Conservation (phyloP, 2,888 invertebrate species). For the Microctonus brassicae region DNA sequence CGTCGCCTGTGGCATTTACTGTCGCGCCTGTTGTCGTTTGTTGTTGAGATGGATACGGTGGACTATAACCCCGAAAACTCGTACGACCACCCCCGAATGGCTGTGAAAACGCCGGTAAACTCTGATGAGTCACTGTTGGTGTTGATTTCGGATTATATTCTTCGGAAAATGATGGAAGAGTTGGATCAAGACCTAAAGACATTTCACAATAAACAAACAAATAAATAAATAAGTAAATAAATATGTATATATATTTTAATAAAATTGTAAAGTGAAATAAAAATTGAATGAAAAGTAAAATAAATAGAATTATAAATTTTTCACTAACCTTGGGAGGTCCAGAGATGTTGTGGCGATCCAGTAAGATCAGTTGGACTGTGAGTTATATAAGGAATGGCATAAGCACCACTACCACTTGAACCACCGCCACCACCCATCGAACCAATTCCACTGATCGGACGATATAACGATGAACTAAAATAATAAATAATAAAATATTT, state of each 20-base stretch:
- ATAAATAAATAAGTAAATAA: neutral
- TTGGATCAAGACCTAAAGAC: conserved; percentile 46
- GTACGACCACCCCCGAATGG: conserved; percentile 70
- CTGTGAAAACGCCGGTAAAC: conserved; percentile 73
- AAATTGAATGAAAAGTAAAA: neutral
- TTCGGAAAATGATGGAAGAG: conserved; percentile 52
- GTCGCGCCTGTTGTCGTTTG: conserved; percentile 44
- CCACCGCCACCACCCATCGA: conserved; percentile 47
- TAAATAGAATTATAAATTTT: neutral
- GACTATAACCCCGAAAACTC: conserved; percentile 58
- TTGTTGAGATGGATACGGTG: conserved; percentile 58
- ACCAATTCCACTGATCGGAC: conserved; percentile 54
- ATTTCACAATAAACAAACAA: neutral
- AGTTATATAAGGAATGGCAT: conserved; percentile 55
- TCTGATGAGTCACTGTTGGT: conserved; percentile 66
- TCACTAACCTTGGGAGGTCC: conserved; percentile 57
- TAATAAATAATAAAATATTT: conserved; percentile 24
- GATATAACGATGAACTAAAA: conserved; percentile 61
- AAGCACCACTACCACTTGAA: conserved; percentile 42
- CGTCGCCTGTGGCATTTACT: conserved; percentile 42
- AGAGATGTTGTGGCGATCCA: conserved; percentile 55
- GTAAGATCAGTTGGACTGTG: conserved; percentile 57
- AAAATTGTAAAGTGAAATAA: neutral
- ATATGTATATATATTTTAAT: neutral
- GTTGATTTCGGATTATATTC: conserved; percentile 64